Evolutionary conservation across 2,113 vertebrate species (phyloP).

Genomic region (Oreochromis niloticus): DNA sequence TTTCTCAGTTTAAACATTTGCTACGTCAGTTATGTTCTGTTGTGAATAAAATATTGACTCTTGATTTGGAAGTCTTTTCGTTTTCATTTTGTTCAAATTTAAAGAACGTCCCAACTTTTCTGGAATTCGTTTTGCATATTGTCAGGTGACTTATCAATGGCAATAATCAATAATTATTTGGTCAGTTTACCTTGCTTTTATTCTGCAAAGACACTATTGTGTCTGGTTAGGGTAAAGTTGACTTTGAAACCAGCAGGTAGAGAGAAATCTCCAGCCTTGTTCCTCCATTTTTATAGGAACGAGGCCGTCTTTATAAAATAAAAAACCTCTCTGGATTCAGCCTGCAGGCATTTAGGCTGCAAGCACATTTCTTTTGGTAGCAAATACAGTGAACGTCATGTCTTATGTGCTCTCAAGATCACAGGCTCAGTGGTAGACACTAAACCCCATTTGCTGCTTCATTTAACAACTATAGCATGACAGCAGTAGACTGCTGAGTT

Average conservation of each 20-base stretch:
- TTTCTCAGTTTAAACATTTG: background rate
- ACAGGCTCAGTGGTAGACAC: background rate
- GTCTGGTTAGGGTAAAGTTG: background rate
- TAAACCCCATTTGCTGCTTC: slow-evolving; percentile 32
- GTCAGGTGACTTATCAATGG: background rate
- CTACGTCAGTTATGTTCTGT: background rate
- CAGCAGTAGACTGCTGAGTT: background rate
- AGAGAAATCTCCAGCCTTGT: background rate
- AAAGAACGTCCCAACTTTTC: background rate
- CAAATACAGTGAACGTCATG: background rate
- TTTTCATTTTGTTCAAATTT: background rate
- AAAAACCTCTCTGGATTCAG: background rate
- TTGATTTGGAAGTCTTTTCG: background rate
- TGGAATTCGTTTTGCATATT: background rate
- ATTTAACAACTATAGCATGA: slow-evolving; percentile 16
- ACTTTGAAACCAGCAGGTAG: background rate
- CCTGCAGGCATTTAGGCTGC: background rate
- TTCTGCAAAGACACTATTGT: background rate
- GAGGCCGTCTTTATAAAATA: background rate
- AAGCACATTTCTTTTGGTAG: background rate
- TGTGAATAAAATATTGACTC: background rate
- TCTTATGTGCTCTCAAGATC: background rate
- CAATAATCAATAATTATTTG: background rate
- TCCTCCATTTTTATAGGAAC: background rate
- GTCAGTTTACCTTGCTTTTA: background rate